Evolutionary conservation across 2,888 invertebrate genomes (phyloP).

Genomic region (Drosophila diplacantha): DNA sequence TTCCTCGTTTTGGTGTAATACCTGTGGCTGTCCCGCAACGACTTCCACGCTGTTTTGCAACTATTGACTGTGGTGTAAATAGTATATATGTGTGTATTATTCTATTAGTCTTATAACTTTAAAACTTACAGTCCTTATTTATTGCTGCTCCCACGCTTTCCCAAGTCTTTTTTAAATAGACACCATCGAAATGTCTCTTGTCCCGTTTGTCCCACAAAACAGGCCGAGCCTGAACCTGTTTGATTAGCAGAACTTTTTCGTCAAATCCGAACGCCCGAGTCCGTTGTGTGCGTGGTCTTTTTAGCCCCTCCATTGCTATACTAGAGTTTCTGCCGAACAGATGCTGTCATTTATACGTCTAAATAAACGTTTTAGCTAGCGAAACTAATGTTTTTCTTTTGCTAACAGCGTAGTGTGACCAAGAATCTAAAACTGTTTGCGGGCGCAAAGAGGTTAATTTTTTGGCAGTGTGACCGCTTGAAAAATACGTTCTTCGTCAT

Average conservation of each 20-base stretch:
- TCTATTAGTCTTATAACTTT: background rate
- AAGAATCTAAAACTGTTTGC: background rate
- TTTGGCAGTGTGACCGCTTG: no score
- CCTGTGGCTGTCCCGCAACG: background rate
- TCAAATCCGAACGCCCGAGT: background rate
- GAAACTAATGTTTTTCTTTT: background rate
- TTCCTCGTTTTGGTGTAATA: background rate
- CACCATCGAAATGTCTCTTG: background rate
- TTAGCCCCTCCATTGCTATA: background rate
- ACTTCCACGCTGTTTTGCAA: slow-evolving; percentile 3
- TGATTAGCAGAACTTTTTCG: background rate
- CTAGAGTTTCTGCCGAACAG: background rate
- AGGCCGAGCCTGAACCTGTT: background rate
- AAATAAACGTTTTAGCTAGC: background rate
- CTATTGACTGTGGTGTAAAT: background rate
- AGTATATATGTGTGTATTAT: no score
- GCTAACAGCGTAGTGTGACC: background rate
- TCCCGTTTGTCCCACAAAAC: background rate
- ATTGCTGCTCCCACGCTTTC: background rate
- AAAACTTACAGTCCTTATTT: slow-evolving; percentile 1
- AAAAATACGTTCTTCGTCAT: no score
- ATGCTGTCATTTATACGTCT: background rate
- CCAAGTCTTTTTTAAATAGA: background rate
- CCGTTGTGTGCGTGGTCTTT: background rate
- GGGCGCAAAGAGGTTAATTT: no score